Percentiles rank a stretch among this genome's conserved stretches.
phyloP scores from a whole-genome alignment of 1,140 invertebrate species.

The Bursaphelenchus mucronatus region DNA sequence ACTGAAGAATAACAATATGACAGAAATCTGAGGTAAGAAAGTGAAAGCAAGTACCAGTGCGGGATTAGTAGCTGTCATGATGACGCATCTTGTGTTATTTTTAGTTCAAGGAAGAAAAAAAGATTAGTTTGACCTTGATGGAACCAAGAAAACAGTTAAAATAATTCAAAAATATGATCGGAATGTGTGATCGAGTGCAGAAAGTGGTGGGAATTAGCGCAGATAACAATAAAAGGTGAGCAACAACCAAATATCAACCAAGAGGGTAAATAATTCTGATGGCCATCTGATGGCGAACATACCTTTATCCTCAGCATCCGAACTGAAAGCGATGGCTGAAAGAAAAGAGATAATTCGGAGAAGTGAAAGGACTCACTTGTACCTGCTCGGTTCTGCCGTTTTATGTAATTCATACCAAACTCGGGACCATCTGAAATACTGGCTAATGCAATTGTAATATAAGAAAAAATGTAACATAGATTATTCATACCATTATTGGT shows the following conservation, averaged over 20 bases:
- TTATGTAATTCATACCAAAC: constrained; percentile 11
- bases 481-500: constrained; percentile 3
- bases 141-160: no score
- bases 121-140: no score
- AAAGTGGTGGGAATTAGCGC: no score
- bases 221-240: not conserved
- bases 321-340: constrained; percentile 6
- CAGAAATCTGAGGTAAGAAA: no score
- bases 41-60: no score
- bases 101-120: no score
- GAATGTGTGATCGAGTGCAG: no score
- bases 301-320: constrained; percentile 8
- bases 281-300: not conserved
- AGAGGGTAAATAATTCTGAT: not conserved
- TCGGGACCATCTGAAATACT: constrained; percentile 3
- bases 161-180: no score
- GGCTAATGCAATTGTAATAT: not conserved
- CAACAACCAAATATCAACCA: not conserved
- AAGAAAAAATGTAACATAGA: not conserved
- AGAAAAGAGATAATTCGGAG: not conserved
- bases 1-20: no score
- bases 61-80: no score
- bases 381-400: constrained; percentile 1
- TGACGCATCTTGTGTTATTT: no score
- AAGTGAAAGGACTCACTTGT: constrained; percentile 6